Base-by-base conservation (phyloP, 1,140 invertebrate genomes). In the Scaptomyza montana region DNA sequence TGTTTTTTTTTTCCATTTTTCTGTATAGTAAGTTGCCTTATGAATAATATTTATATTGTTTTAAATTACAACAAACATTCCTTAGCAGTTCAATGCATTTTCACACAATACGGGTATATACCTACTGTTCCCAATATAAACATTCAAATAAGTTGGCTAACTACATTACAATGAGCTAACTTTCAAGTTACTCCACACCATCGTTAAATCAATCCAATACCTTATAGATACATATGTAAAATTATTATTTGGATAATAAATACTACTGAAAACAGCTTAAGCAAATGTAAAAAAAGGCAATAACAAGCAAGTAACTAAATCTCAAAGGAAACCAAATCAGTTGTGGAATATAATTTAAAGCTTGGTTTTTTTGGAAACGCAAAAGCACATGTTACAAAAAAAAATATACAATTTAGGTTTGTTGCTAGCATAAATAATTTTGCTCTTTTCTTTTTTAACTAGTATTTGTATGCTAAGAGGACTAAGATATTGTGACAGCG, bases 71-170 rank as follows among this genome's bases (percentile, higher is more conserved):
- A 74, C 55, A 74, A 78, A 68, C 64, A 59, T 70, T 78, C 33
- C 45, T 50, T 68, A 70, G 69, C 74, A 81, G 59, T 82, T 70
- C 56, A 78, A 74, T 79, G 77, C 77, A 71, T 41, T 72, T 7
- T 19, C 68, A 61, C 49, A 61, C 78, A 71, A 84, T 76, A 82
- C 72, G 53, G 64, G 47, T 72, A 67, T 60, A 47, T 33, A 33
- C 7, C 54, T 49, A 63, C 80, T 72, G 50, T 86, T 81, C 67
- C 75, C 75, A 43, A 46, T 55, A 70, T 57, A 74, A 54, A 55
- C 55, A 76, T 81, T 80, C 49, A 78, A 87, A 68, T 78, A 87
- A 82, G 82, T 87, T 86, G 51, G 59, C 82, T 87, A 87, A 68
- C 82, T 87, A 87, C 55, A 60, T 45, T 66, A 54, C 12, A 56